Percentiles rank a stretch among this genome's conserved stretches.
phyloP scores from a whole-genome alignment of 1,140 invertebrate species.

The Orussus abietinus region DNA sequence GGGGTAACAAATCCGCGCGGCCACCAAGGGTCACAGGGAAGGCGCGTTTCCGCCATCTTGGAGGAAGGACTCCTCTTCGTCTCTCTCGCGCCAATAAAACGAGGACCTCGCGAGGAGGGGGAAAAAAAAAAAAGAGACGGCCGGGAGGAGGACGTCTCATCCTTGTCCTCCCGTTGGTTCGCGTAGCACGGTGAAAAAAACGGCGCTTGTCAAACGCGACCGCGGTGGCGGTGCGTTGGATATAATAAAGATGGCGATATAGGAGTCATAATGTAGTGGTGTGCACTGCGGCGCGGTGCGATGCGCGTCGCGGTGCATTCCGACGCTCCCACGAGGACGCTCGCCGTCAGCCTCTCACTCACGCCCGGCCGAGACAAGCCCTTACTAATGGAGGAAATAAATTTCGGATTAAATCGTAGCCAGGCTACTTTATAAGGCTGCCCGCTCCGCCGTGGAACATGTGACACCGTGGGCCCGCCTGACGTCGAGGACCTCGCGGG shows the following conservation, averaged over 20 bases:
- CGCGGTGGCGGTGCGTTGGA: constrained; percentile 27
- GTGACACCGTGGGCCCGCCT: constrained; percentile 33
- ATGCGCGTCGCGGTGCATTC: constrained; percentile 40
- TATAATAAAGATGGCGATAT: constrained; percentile 54
- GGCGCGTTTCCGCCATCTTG: too few species aligned
- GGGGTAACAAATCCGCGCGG: too few species aligned
- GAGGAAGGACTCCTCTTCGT: constrained; percentile 23
- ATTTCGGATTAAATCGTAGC: constrained; percentile 56
- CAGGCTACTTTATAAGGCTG: constrained; percentile 52
- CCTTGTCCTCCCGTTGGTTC: too few species aligned
- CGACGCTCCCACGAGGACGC: constrained; percentile 30
- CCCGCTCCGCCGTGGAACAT: constrained; percentile 24
- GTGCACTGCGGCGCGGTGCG: constrained; percentile 26
- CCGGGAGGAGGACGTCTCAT: constrained; percentile 11
- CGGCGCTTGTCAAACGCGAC: constrained; percentile 37
- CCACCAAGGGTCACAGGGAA: too few species aligned
- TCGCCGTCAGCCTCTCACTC: constrained; percentile 50
- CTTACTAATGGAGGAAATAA: constrained; percentile 56
- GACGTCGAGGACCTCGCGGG: constrained; percentile 27
- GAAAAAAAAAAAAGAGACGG: not conserved
- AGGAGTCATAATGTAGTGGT: constrained; percentile 51
- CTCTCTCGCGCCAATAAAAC: constrained; percentile 19
- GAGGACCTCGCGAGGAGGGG: constrained; percentile 13
- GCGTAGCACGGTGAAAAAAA: constrained; percentile 19
- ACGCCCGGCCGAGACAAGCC: constrained; percentile 48